Evolutionary conservation across 2,888 invertebrate species (phyloP), one percentile per base, ranked within the genome.

Genomic region (Himalopsyche tibetana): DNA sequence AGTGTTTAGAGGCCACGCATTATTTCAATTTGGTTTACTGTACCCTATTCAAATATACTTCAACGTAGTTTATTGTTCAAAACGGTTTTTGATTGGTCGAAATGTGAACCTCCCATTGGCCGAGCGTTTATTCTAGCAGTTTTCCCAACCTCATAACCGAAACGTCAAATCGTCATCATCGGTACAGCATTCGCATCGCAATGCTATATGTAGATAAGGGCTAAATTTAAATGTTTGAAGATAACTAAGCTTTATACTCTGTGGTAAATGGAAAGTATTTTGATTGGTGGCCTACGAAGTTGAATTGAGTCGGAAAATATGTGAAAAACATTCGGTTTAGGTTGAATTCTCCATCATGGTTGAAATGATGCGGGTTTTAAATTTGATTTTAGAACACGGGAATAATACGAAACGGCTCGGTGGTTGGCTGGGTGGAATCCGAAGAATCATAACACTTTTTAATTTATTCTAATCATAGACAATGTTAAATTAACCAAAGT

Each of bases 11-110:
- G 15, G 15, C 15, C 12, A 15, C 51, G 4, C 15, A 51, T 51
- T 51, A 51, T 45, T 82, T 55, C 83, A 80, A 4, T 82, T 85
- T 55, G 40, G 79, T 82, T 45, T 38, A 87, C 85, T 84, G 80
- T 87, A 87, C 85, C 45, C 83, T 55, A 80, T 82, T 85, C 63
- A 86, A 84, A 85, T 85, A 74, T 38, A 80, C 51, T 80, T 45
- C 42, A 80, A 84, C 55, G 84, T 56, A 86, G 85, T 87, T 88
- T 88, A 88, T 88, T 88, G 88, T 88, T 86, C 85, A 88, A 88
- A 88, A 88, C 88, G 88, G 86, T 88, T 88, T 88, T 88, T 88
- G 88, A 88, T 88, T 88, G 88, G 88, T 88, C 84, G 86, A 38
- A 12, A 82, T 55, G 79, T 82, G 80, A 79, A 56, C 74, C 85